Conservation (phyloP, 2,888 invertebrate genomes). For the Cosmopolites sordidus region DNA sequence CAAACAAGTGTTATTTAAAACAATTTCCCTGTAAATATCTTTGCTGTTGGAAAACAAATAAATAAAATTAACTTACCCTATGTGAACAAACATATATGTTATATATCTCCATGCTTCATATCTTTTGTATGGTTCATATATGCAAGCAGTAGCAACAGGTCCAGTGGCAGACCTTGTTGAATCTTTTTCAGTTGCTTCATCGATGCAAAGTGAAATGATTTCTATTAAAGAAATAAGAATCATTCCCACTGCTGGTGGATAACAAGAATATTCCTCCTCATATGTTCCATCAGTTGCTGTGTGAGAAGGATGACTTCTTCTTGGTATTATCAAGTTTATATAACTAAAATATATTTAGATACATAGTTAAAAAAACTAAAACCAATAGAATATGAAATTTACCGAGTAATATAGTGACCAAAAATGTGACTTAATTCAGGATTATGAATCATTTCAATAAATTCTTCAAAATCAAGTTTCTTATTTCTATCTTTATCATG, state of each 20-base stretch:
- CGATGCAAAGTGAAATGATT: constrained; percentile 64
- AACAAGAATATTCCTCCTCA: constrained; percentile 88
- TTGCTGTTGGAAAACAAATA: not conserved
- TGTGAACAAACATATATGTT: constrained; percentile 95
- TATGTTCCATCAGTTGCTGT: constrained; percentile 51
- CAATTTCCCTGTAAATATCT: no score
- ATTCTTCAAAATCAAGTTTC: constrained; percentile 66
- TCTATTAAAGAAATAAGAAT: constrained; percentile 83
- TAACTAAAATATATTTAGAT: constrained; percentile 31
- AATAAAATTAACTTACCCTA: constrained; percentile 58
- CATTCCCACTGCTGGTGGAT: constrained; percentile 91
- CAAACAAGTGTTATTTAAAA: no score
- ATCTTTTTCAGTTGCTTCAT: constrained; percentile 37
- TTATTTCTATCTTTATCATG: constrained; percentile 65
- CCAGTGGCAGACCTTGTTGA: constrained; percentile 54
- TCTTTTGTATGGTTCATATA: constrained; percentile 84
- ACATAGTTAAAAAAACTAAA: no score
- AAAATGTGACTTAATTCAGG: constrained; percentile 61
- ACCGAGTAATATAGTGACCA: constrained; percentile 61
- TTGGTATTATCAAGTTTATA: constrained; percentile 34
- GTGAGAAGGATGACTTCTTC: constrained; percentile 25
- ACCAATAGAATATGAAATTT: constrained; percentile 38
- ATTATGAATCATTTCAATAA: constrained; percentile 64
- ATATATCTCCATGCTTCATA: constrained; percentile 90
- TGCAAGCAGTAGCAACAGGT: constrained; percentile 62